A percentile compares a stretch with the other conserved stretches of the same genome.
These are phyloP conservation scores for Hyles vespertilio DNA, from an alignment of 1,140 invertebrate species.

Conservation along the genomic window DNA sequence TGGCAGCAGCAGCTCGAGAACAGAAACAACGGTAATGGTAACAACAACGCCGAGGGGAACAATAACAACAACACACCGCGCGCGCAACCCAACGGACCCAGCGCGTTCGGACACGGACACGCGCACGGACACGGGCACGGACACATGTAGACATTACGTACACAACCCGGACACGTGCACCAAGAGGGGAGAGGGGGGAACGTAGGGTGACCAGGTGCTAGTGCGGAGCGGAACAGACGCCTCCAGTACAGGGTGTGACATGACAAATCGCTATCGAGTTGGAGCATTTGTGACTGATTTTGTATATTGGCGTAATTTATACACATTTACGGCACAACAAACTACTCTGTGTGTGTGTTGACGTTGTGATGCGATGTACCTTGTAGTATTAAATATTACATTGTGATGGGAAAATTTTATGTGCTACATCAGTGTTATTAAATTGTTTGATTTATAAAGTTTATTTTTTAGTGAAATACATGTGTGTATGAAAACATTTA, in stretches of 20 bases:
- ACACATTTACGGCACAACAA: background rate
- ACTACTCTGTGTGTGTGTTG: constrained; percentile 30
- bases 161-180: too few species aligned
- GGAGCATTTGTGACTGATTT: constrained; percentile 18
- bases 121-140: constrained; percentile 43
- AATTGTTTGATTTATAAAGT: constrained; percentile 38
- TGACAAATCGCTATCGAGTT: constrained; percentile 21
- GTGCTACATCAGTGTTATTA: constrained; percentile 61
- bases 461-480: constrained; percentile 15
- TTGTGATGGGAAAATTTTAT: constrained; percentile 56
- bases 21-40: constrained; percentile 58
- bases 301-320: background rate
- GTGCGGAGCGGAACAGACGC: constrained; percentile 15
- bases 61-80: constrained; percentile 32
- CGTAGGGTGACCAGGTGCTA: constrained; percentile 11
- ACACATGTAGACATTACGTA: constrained; percentile 19
- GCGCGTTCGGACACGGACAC: constrained; percentile 41
- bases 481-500: background rate
- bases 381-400: constrained; percentile 49
- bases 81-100: constrained; percentile 27
- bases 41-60: constrained; percentile 27
- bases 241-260: constrained; percentile 4
- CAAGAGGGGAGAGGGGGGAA: too few species aligned
- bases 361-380: constrained; percentile 51
- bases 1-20: constrained; percentile 90